phyloP scores from a whole-genome alignment of 2,888 invertebrate genomes.

The Dione vanillae region DNA sequence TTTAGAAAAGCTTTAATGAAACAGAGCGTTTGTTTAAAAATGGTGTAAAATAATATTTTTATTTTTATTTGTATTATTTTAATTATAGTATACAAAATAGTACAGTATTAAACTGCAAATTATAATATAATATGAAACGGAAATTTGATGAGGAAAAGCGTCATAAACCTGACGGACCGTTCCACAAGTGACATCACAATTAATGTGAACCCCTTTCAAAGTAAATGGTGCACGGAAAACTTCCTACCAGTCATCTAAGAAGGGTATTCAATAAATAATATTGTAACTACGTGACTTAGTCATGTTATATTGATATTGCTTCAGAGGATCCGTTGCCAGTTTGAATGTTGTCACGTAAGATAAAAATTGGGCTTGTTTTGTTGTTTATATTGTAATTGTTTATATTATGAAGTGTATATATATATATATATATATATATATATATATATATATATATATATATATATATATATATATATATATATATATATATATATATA shows the following conservation, averaged over 20 bases:
- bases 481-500: too few species aligned
- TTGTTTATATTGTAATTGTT: too few species aligned
- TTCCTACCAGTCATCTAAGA: conserved; percentile 56
- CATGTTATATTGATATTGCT: conserved; percentile 27
- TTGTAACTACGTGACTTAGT: conserved; percentile 24
- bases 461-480: too few species aligned
- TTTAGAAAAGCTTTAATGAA: too few species aligned
- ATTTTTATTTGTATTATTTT: background rate
- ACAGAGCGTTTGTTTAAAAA: too few species aligned
- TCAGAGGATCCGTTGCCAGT: background rate
- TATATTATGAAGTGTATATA: too few species aligned
- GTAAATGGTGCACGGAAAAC: conserved; percentile 67
- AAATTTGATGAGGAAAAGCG: conserved; percentile 31
- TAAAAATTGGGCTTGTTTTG: too few species aligned
- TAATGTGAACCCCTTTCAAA: conserved; percentile 68
- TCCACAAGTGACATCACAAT: conserved; percentile 70
- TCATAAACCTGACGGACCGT: conserved; percentile 49
- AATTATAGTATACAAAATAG: background rate
- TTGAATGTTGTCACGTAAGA: background rate
- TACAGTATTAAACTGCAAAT: conserved; percentile 14
- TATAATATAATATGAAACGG: conserved; percentile 25
- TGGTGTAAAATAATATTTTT: too few species aligned
- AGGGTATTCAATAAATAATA: conserved; percentile 33
- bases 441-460: too few species aligned
- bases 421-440: too few species aligned